Evolutionary conservation across 2,797 vertebrate genomes (phyloP).

Genomic region (Synanceia verrucosa): DNA sequence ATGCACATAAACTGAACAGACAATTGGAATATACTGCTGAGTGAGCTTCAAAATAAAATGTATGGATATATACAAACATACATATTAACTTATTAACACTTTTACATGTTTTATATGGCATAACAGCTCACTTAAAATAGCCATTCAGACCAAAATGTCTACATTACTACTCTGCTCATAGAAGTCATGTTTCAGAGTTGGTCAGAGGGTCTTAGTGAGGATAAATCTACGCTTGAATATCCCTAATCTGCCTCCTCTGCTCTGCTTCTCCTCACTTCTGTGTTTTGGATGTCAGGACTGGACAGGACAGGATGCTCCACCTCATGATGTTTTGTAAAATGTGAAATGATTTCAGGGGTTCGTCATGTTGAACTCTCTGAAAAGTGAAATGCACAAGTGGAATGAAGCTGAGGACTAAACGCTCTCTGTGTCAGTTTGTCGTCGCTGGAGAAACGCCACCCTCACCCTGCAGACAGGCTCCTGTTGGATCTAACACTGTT

Average conservation of each 20-base stretch:
- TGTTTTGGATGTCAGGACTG: constrained; percentile 37
- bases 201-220: not conserved
- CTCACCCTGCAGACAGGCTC: constrained; percentile 15
- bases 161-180: not conserved
- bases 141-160: not conserved
- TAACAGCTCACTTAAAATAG: not conserved
- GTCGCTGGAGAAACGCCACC: constrained; percentile 27
- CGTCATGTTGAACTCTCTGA: not conserved
- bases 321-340: not conserved
- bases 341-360: not conserved
- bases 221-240: constrained; percentile 32
- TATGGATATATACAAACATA: not conserved
- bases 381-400: not conserved
- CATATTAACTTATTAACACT: not conserved
- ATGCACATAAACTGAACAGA: not conserved
- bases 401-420: not conserved
- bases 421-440: constrained; percentile 12
- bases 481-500: not conserved
- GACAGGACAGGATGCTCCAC: constrained; percentile 7
- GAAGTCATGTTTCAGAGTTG: not conserved
- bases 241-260: constrained; percentile 45
- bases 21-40: not conserved
- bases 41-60: not conserved
- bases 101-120: not conserved
- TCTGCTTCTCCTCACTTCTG: constrained; percentile 52